Evolutionary conservation across 2,888 invertebrate genomes (phyloP).

Genomic region (Orthosia cruda): DNA sequence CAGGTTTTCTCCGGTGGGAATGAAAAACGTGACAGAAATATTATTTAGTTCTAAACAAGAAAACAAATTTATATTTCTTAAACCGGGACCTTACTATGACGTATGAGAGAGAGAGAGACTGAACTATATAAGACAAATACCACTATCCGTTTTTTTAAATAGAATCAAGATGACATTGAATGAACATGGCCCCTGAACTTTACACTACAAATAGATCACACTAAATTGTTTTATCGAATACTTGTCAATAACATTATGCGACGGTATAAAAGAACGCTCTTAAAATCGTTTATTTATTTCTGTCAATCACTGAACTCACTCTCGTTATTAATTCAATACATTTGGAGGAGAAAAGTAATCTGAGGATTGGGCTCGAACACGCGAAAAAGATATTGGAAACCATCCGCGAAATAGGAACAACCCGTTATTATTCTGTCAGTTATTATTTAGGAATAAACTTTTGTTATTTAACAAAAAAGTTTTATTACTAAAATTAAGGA

Average conservation of each 20-base stretch:
- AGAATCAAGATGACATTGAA: no score
- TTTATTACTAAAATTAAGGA: no score
- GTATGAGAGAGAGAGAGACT: no score
- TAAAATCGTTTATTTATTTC: constrained; percentile 78
- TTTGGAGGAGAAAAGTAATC: constrained; percentile 80
- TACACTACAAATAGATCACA: background rate
- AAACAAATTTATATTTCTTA: constrained; percentile 31
- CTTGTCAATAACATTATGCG: constrained; percentile 36
- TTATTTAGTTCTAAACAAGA: constrained; percentile 14
- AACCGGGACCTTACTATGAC: background rate
- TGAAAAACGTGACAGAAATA: constrained; percentile 47
- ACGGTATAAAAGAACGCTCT: constrained; percentile 59
- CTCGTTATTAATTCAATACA: constrained; percentile 82
- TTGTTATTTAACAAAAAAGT: constrained; percentile 55
- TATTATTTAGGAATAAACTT: constrained; percentile 78
- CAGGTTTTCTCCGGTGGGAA: constrained; percentile 14
- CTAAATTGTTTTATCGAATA: constrained; percentile 38
- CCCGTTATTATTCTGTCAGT: constrained; percentile 78
- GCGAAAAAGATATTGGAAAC: constrained; percentile 86
- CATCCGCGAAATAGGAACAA: constrained; percentile 79
- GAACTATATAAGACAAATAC: no score
- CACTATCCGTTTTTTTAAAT: no score
- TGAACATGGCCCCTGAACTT: background rate
- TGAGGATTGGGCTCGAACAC: constrained; percentile 82
- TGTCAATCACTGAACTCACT: constrained; percentile 81